Evolutionary conservation across 2,888 invertebrate species (phyloP).

Genomic region (Agapostemon virescens): DNA sequence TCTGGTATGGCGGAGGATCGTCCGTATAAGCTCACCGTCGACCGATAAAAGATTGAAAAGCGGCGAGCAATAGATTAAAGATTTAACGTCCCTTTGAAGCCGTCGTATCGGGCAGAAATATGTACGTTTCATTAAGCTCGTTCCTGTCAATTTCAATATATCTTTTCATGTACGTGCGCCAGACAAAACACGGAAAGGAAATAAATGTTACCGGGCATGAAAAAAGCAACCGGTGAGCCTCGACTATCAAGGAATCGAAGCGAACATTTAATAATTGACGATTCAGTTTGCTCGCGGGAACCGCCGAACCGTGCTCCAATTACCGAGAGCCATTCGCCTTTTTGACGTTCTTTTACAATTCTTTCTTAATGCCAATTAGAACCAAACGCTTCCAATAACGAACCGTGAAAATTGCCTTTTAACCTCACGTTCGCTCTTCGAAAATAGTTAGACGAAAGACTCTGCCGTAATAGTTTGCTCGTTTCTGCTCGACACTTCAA

Average conservation of each 20-base stretch:
- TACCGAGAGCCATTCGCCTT: constrained; percentile 47
- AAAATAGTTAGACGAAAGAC: background rate
- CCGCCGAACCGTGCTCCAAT: constrained; percentile 58
- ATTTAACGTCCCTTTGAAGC: background rate
- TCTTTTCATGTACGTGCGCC: background rate
- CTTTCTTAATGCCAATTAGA: background rate
- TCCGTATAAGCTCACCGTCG: background rate
- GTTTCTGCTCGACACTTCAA: background rate
- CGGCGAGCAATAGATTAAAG: constrained; percentile 14
- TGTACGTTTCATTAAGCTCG: constrained; percentile 11
- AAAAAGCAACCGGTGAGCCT: constrained; percentile 31
- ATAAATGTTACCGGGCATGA: constrained; percentile 22
- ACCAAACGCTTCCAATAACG: background rate
- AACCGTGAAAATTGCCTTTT: background rate
- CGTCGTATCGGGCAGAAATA: background rate
- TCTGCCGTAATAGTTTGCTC: background rate
- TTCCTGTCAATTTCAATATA: constrained; percentile 27
- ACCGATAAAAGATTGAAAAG: background rate
- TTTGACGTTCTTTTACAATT: constrained; percentile 8
- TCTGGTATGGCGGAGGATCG: background rate
- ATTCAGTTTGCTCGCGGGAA: constrained; percentile 48
- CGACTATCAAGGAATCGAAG: constrained; percentile 49
- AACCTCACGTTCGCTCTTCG: background rate
- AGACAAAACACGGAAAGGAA: constrained; percentile 6
- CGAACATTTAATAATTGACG: constrained; percentile 44